Evolutionary conservation across 2,888 invertebrate genomes (phyloP), one percentile per base, ranked within the genome.

Genomic region (Myopa tessellatipennis): DNA sequence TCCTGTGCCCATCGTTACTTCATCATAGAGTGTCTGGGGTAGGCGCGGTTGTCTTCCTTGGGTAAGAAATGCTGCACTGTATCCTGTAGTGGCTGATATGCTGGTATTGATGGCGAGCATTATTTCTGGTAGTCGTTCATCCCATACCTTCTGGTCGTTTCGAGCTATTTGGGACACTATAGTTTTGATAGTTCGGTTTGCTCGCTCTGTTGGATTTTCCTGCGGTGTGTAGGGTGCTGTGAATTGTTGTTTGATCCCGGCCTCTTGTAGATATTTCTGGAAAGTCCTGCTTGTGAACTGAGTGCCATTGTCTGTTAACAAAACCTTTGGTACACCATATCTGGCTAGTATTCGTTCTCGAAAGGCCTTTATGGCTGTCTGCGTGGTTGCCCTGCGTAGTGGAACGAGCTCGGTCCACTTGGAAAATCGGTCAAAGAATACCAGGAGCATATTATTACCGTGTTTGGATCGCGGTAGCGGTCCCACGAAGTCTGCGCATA

Each of bases 221-320:
- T 68, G 68, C 12, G 26, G 26, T 26, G 26, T 26, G 26, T 26
- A 26, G 26, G 26, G 26, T 26, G 26, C 26, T 26, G 26, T 68
- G 8, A 68, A 16, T 38, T 36, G 40, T 5, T 68, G 45, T 5
- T 18, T n/a, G n/a, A 68, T 68, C 5, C 40, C 14, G 4, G 7
- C 4, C 2, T 16, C 3, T 0, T 12, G n/a, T n/a, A 68, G 45
- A 40, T 34, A 68, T 5, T 16, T 68, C 16, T 40, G 26, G 4
- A 68, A n/a, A 10, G 38, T 40, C 4, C 16, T 60, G n/a, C 74
- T 63, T 0, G 75, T 75, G 14, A 71, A 78, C 12, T 74, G 71
- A 10, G 71, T 71, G 5, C 75, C 72, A 45, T 76, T 78, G 18
- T 78, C 77, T 3, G 78, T 69, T 4, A 78, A 63, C 4, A 78